Conservation (phyloP, 2,888 invertebrate genomes). For the Lymantria monacha region DNA sequence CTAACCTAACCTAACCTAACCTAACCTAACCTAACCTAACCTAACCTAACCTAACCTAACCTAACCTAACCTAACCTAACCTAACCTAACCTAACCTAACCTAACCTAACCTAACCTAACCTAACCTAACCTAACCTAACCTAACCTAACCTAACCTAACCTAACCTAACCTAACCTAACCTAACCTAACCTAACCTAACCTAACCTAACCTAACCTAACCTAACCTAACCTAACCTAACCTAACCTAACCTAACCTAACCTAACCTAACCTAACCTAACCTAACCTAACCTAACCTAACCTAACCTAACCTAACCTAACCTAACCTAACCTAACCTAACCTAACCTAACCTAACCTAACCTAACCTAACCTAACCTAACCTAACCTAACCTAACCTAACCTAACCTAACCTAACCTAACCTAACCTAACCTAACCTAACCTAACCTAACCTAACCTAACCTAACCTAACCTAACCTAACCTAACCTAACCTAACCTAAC, state of each 20-base stretch:
- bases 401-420: conserved; percentile 6
- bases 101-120: conserved; percentile 26
- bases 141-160: conserved; percentile 23
- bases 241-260: conserved; percentile 22
- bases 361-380: conserved; percentile 7
- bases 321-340: conserved; percentile 6
- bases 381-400: conserved; percentile 7
- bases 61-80: conserved; percentile 12
- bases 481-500: conserved; percentile 37
- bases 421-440: conserved; percentile 17
- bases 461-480: conserved; percentile 31
- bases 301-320: conserved; percentile 8
- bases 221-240: conserved; percentile 19
- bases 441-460: conserved; percentile 19
- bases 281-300: conserved; percentile 17
- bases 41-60: conserved; percentile 27
- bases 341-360: conserved; percentile 8
- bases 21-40: conserved; percentile 12
- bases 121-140: conserved; percentile 31
- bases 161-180: conserved; percentile 26
- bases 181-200: conserved; percentile 22
- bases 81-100: conserved; percentile 24
- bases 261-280: conserved; percentile 21
- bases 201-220: conserved; percentile 16
- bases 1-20: conserved; percentile 18